Evolutionary conservation across 2,113 vertebrate genomes (phyloP).

Genomic region (Lepus europaeus): DNA sequence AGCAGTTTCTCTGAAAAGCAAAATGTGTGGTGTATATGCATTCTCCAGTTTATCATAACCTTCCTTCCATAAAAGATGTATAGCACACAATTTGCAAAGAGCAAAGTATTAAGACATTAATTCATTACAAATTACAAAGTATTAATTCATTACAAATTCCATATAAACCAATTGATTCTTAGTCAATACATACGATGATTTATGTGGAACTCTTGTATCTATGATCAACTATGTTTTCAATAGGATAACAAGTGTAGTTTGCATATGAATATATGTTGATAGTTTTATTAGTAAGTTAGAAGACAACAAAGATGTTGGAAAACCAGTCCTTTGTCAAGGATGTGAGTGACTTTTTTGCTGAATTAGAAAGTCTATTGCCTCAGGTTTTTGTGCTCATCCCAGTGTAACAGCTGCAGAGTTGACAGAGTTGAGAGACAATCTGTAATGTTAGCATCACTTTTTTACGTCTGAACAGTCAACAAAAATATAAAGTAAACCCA

Average conservation of each 20-base stretch:
- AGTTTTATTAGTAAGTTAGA: constrained; percentile 37
- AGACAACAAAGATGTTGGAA: constrained; percentile 23
- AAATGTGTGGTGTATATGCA: neutral
- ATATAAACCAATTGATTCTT: neutral
- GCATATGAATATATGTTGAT: neutral
- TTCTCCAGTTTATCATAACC: neutral
- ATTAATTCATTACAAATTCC: neutral
- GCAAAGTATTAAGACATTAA: neutral
- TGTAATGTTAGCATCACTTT: neutral
- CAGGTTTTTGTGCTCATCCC: neutral
- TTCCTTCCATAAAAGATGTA: neutral
- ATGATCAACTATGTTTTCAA: neutral
- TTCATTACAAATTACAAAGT: neutral
- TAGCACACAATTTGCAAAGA: neutral
- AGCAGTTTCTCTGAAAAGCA: neutral
- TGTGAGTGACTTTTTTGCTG: neutral
- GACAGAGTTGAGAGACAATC: neutral
- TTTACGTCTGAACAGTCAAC: neutral
- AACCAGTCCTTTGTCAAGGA: neutral
- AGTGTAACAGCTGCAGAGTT: neutral
- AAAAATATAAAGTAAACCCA: neutral
- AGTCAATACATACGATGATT: neutral
- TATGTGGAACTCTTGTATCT: neutral
- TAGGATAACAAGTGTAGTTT: neutral
- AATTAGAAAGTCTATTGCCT: neutral